Conservation (phyloP, 1,140 invertebrate genomes). For the Penaeus indicus region DNA sequence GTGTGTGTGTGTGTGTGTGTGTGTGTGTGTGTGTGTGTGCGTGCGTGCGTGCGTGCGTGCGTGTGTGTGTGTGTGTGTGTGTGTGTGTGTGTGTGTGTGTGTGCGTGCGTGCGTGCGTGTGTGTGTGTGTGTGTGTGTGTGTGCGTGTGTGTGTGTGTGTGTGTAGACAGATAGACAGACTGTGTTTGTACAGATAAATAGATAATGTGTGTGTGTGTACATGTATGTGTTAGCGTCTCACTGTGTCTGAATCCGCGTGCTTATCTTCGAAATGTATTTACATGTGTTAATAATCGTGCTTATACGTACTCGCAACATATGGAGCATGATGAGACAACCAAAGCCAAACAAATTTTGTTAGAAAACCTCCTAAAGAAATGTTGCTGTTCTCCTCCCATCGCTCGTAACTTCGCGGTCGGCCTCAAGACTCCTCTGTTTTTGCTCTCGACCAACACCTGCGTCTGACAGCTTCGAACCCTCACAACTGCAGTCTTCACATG, state of each 20-base stretch:
- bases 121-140: background rate
- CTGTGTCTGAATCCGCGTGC: no score
- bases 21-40: background rate
- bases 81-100: constrained; percentile 17
- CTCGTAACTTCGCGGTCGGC: no score
- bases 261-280: background rate
- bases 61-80: constrained; percentile 17
- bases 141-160: background rate
- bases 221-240: background rate
- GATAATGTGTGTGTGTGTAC: background rate
- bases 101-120: background rate
- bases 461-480: no score
- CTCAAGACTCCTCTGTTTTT: background rate
- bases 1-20: background rate
- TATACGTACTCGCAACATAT: background rate
- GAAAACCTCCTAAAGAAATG: no score
- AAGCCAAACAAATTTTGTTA: no score
- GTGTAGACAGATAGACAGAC: no score
- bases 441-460: background rate
- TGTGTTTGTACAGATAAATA: background rate
- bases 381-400: no score
- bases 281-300: background rate
- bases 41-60: background rate
- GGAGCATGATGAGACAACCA: no score
- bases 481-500: no score